A percentile compares a stretch with the other conserved stretches of the same genome.
phyloP scores from a whole-genome alignment of 2,797 vertebrate genomes.

The Eremophila alpestris region DNA sequence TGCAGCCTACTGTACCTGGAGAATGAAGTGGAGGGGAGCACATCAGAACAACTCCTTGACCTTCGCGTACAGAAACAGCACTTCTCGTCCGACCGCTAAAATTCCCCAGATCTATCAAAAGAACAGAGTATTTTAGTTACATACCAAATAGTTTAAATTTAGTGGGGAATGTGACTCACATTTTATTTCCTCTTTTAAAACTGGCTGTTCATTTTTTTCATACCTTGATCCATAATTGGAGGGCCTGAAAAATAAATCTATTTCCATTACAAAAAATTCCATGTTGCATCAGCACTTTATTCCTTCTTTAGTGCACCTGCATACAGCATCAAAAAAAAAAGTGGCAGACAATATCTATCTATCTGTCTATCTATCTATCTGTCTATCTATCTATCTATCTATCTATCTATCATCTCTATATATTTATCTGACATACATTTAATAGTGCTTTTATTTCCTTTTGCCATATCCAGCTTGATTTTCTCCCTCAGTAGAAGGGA shows the following conservation, averaged over 20 bases:
- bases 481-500: not conserved
- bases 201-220: not conserved
- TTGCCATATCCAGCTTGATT: not conserved
- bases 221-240: not conserved
- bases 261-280: not conserved
- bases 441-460: conserved; percentile 18
- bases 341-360: not conserved
- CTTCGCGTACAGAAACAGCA: conserved; percentile 92
- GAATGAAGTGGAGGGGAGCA: conserved; percentile 93
- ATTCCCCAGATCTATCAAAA: conserved; percentile 87
- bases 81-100: conserved; percentile 90
- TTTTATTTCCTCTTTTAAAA: conserved; percentile 11
- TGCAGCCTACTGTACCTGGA: conserved; percentile 82
- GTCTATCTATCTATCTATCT: no score
- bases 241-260: not conserved
- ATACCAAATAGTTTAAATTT: not conserved
- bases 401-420: not conserved
- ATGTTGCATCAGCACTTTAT: not conserved
- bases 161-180: not conserved
- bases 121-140: conserved; percentile 55
- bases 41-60: conserved; percentile 96
- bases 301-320: not conserved
- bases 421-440: not conserved
- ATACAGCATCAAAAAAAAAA: not conserved
- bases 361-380: not conserved